Evolutionary conservation across 2,113 vertebrate species (phyloP).

Genomic region (Paratilapia polleni): DNA sequence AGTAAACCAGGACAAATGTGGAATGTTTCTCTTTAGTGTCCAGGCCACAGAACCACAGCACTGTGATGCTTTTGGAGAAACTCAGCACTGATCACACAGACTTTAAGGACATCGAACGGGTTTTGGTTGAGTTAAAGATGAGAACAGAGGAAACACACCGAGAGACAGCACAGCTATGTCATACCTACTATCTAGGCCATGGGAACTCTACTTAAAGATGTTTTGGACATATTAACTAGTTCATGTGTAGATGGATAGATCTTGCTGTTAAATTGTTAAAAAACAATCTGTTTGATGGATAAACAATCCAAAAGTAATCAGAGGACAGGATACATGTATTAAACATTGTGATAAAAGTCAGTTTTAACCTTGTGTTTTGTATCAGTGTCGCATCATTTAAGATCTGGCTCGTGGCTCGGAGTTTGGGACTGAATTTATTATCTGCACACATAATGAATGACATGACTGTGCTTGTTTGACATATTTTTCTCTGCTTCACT

Average conservation of each 20-base stretch:
- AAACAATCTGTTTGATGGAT: conserved; percentile 36
- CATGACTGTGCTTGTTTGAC: conserved; percentile 50
- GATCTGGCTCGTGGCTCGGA: neutral
- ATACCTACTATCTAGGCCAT: conserved; percentile 61
- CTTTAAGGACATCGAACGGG: neutral
- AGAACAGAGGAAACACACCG: conserved; percentile 39
- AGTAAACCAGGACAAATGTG: conserved; percentile 15
- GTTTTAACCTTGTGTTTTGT: neutral
- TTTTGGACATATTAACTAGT: conserved; percentile 28
- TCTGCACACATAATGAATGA: conserved; percentile 18
- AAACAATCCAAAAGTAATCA: conserved; percentile 41
- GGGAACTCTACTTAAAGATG: conserved; percentile 37
- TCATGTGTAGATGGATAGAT: conserved; percentile 10
- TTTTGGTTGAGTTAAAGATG: conserved; percentile 25
- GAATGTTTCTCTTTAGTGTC: conserved; percentile 38
- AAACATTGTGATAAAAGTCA: conserved; percentile 42
- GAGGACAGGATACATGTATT: conserved; percentile 41
- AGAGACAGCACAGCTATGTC: conserved; percentile 55
- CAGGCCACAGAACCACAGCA: conserved; percentile 34
- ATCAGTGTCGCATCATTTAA: neutral
- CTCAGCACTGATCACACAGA: conserved; percentile 33
- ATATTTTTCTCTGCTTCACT: conserved; percentile 11
- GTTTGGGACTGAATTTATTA: neutral
- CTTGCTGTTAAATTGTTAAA: neutral
- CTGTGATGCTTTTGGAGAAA: conserved; percentile 23